These are phyloP conservation scores for Elachura formosa DNA, from an alignment of 2,113 vertebrate genomes.

Conservation along the genomic window DNA sequence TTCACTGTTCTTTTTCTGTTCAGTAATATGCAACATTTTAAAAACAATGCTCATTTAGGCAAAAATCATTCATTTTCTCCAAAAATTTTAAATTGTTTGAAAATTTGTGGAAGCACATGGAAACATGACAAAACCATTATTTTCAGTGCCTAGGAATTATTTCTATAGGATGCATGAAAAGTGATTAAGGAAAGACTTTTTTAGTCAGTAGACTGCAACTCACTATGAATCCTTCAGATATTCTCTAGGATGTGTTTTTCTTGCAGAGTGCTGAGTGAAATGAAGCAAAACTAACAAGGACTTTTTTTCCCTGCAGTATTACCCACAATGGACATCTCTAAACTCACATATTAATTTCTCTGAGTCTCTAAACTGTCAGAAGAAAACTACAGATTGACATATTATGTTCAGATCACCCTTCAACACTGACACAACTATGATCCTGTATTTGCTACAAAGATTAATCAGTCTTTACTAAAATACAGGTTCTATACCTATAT, in stretches of 20 bases:
- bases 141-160: neutral
- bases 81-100: neutral
- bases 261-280: neutral
- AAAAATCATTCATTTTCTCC: neutral
- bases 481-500: neutral
- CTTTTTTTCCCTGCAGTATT: neutral
- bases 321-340: neutral
- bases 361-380: neutral
- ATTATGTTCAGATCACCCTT: neutral
- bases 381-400: neutral
- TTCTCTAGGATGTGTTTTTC: neutral
- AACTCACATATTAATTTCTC: neutral
- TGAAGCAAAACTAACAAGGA: neutral
- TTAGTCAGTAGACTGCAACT: neutral
- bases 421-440: neutral
- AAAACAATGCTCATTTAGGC: neutral
- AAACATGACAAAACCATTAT: neutral
- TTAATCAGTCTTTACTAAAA: neutral
- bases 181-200: neutral
- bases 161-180: neutral
- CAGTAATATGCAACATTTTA: neutral
- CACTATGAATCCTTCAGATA: neutral
- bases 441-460: neutral
- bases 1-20: neutral
- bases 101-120: neutral